Conservation (phyloP, 2,113 vertebrate species). For the Tachysurus vachellii region DNA sequence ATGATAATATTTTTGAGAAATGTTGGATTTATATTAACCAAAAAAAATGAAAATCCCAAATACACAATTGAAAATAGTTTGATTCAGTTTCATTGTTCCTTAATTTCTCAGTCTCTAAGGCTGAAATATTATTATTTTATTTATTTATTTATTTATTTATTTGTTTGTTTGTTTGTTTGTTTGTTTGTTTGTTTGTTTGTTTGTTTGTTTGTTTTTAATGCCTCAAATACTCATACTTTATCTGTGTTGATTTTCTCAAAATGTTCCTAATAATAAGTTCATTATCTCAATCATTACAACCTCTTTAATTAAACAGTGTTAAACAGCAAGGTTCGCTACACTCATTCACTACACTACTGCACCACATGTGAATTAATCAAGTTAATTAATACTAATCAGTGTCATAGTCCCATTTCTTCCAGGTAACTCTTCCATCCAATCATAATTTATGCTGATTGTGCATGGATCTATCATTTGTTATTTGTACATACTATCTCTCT, state of each 20-base stretch:
- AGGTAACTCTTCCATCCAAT: neutral
- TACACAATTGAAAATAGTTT: neutral
- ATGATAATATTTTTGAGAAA: neutral
- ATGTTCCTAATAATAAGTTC: neutral
- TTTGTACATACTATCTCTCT: neutral
- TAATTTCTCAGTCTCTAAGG: neutral
- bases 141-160: slow-evolving; percentile 65
- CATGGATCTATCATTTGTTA: neutral
- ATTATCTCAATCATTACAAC: neutral
- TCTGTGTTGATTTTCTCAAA: neutral
- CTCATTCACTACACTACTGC: neutral
- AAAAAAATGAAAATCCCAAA: neutral
- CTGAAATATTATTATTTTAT: slow-evolving; percentile 49
- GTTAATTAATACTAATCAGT: neutral
- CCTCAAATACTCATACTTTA: slow-evolving; percentile 50
- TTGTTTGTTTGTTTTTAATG: slow-evolving; percentile 57
- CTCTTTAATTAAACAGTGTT: neutral
- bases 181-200: slow-evolving; percentile 65
- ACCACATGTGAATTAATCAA: neutral
- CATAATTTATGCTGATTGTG: neutral
- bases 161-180: slow-evolving; percentile 60
- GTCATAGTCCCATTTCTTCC: neutral
- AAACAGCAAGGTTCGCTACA: neutral
- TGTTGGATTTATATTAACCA: neutral
- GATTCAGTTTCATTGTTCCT: neutral